Conservation (phyloP, 2,888 invertebrate genomes). For the Pycnomerus fuliginosus region DNA sequence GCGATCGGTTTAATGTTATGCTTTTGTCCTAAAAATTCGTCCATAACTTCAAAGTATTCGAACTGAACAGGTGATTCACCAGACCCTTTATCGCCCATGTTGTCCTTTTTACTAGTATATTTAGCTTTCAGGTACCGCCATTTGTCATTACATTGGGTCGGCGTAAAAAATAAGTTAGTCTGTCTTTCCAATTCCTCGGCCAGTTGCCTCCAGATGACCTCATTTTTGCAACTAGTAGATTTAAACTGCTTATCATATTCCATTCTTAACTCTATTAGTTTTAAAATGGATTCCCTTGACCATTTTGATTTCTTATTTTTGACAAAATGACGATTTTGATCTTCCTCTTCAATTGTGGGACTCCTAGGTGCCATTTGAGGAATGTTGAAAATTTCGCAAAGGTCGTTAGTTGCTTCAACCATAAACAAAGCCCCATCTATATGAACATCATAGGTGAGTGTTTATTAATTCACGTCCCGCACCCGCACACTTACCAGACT, state of each 20-base stretch:
- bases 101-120: conserved; percentile 6
- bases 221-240: background rate
- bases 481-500: too few species aligned
- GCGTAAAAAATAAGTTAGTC: background rate
- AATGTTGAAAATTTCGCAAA: too few species aligned
- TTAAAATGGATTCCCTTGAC: background rate
- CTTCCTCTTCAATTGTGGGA: too few species aligned
- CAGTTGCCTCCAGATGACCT: background rate
- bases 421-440: too few species aligned
- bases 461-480: too few species aligned
- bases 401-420: too few species aligned
- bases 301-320: background rate
- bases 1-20: conserved; percentile 11
- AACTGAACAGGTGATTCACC: conserved; percentile 5
- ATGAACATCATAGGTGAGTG: too few species aligned
- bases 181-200: background rate
- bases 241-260: background rate
- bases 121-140: conserved; percentile 1
- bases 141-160: conserved; percentile 4
- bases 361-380: too few species aligned
- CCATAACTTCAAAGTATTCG: conserved; percentile 10
- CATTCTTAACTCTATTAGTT: background rate
- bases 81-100: conserved; percentile 6
- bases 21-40: conserved; percentile 6
- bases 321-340: too few species aligned